phyloP scores from a whole-genome alignment of 2,797 vertebrate species.

The Danio jaintianensis region DNA sequence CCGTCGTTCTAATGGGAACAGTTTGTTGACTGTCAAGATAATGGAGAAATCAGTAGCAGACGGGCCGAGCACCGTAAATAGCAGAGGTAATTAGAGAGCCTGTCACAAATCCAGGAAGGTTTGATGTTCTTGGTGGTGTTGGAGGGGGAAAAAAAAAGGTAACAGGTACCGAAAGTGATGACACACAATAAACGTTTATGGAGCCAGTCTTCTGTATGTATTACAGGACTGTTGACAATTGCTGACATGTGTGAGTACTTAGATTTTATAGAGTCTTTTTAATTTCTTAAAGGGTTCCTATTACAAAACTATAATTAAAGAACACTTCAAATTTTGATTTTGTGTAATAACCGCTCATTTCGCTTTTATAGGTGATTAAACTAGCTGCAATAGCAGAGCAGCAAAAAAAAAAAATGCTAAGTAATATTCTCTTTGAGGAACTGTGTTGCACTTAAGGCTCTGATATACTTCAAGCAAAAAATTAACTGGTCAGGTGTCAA shows the following conservation, averaged over 20 bases:
- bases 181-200: slow-evolving; percentile 63
- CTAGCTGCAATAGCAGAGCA: too few relatives aligned
- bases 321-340: not conserved
- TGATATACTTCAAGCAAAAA: too few relatives aligned
- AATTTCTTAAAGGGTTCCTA: slow-evolving; percentile 20
- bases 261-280: slow-evolving; percentile 26
- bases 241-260: slow-evolving; percentile 32
- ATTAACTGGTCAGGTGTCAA: too few relatives aligned
- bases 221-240: slow-evolving; percentile 46
- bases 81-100: slow-evolving; percentile 91
- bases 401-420: too few relatives aligned
- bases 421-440: too few relatives aligned
- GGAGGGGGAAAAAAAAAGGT: slow-evolving; percentile 46
- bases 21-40: slow-evolving; percentile 92
- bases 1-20: slow-evolving; percentile 85
- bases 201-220: slow-evolving; percentile 60
- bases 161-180: slow-evolving; percentile 67
- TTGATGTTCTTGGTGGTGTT: slow-evolving; percentile 70
- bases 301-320: not conserved
- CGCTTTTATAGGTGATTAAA: too few relatives aligned
- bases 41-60: slow-evolving; percentile 90
- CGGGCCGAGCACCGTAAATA: slow-evolving; percentile 84
- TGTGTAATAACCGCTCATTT: not conserved
- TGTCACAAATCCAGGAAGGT: slow-evolving; percentile 79
- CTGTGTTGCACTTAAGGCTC: too few relatives aligned